Evolutionary conservation across 2,888 invertebrate species (phyloP), one percentile per base, ranked within the genome.

Genomic region (Andrena fulva): DNA sequence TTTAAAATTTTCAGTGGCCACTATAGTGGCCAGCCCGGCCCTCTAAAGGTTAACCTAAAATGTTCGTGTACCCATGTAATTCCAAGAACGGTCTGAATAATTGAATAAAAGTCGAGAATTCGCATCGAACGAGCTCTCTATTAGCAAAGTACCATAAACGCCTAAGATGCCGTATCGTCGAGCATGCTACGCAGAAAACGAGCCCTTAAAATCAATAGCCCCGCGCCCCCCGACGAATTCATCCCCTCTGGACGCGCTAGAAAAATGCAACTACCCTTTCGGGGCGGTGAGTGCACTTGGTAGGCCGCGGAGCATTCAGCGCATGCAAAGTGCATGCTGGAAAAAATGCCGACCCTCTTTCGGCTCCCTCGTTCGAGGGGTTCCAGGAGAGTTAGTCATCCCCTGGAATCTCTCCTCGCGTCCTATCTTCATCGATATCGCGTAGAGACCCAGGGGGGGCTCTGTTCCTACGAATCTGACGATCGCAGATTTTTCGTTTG

Each of bases 151-250:
- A 24, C 72, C 72, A 74, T 80, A 78, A 82, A 78, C 75, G 71
- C 24, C 68, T 52, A 82, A 79, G 68, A 81, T 72, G 68, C 52
- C 56, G 64, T 33, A 50, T 66, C 71, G 64, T 64, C 54, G 77
- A 64, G 63, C 77, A 73, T 35, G 52, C 72, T 70, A 70, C 42
- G 84, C 56, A 84, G 80, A 80, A 87, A 88, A 85, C 79, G 86
- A 80, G 84, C 84, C 85, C 82, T 90, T 82, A 88, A 90, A 91
- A 91, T 91, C 91, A 87, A 91, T 91, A 91, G 86, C 72, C 81
- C 85, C 82, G 59, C 35, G 20, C 56, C 63, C 73, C 67, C 68
- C 67, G 56, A 66, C 71, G 56, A 74, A 79, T 74, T 35, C 78
- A 62, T 31, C 66, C 72, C 67, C 72, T 81, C 68, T 27, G 73